Percentiles rank a stretch among this genome's conserved stretches.
These are phyloP conservation scores for Cydia splendana DNA, from an alignment of 1,140 invertebrate species.

Conservation along the genomic window DNA sequence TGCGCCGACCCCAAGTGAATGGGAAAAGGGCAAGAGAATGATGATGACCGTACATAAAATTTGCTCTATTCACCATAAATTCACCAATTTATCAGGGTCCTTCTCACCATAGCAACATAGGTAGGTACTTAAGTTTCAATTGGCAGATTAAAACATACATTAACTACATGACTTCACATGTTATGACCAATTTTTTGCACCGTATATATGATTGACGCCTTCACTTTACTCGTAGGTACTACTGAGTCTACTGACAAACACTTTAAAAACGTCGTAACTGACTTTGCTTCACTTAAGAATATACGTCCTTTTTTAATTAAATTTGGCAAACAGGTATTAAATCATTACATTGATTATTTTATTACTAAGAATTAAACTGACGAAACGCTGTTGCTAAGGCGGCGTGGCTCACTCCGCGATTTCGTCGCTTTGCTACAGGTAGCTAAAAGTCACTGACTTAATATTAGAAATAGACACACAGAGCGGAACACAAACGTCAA, in stretches of 20 bases:
- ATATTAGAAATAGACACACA: too few relatives aligned
- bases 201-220: background rate
- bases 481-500: too few relatives aligned
- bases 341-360: conserved; percentile 7
- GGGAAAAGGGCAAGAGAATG: too few relatives aligned
- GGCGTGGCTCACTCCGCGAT: too few relatives aligned
- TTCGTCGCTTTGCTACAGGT: too few relatives aligned
- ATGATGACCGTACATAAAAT: too few relatives aligned
- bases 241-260: background rate
- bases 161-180: conserved; percentile 6
- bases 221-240: background rate
- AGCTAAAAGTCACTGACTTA: too few relatives aligned
- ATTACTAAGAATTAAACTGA: background rate
- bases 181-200: background rate
- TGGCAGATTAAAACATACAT: background rate
- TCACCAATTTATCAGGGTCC: too few relatives aligned
- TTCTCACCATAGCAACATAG: too few relatives aligned
- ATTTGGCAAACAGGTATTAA: background rate
- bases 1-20: too few relatives aligned
- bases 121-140: background rate
- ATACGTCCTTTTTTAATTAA: background rate
- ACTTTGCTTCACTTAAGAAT: background rate
- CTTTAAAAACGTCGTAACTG: background rate
- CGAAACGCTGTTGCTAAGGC: conserved; percentile 4
- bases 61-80: too few relatives aligned